Conservation (phyloP, 2,797 vertebrate species). For the Rhynchonycteris naso region DNA sequence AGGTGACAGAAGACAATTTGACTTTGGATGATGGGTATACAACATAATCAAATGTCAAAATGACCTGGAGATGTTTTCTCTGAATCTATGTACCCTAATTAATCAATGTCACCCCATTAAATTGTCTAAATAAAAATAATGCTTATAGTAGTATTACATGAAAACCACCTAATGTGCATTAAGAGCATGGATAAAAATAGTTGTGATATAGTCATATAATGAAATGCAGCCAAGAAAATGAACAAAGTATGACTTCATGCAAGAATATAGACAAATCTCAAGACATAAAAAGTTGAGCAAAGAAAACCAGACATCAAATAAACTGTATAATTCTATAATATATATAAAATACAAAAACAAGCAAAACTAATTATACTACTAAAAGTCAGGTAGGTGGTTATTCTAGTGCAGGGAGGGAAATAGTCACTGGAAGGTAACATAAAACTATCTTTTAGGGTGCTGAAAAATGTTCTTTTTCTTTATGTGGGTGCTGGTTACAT, state of each 20-base stretch:
- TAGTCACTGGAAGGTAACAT: not conserved
- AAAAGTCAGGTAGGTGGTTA: not conserved
- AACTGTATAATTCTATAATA: not conserved
- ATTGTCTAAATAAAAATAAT: too few species aligned
- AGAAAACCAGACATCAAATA: not conserved
- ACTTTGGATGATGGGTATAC: too few species aligned
- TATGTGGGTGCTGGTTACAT: not conserved
- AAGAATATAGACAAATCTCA: not conserved
- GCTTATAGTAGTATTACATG: not conserved
- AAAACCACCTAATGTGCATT: not conserved
- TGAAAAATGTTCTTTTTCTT: not conserved
- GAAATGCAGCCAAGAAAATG: not conserved
- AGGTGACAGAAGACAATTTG: too few species aligned
- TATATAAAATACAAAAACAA: conserved; percentile 4
- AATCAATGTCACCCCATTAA: too few species aligned
- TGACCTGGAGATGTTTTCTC: too few species aligned
- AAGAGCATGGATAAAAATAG: conserved; percentile 10
- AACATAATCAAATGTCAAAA: too few species aligned
- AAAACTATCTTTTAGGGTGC: not conserved
- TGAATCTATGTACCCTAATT: too few species aligned
- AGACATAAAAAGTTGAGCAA: not conserved
- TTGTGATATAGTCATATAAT: not conserved
- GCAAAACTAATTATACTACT: not conserved
- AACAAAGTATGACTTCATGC: not conserved
- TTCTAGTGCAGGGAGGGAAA: not conserved